Base-by-base conservation (phyloP, 2,113 vertebrate genomes). In the Istiophorus platypterus region DNA sequence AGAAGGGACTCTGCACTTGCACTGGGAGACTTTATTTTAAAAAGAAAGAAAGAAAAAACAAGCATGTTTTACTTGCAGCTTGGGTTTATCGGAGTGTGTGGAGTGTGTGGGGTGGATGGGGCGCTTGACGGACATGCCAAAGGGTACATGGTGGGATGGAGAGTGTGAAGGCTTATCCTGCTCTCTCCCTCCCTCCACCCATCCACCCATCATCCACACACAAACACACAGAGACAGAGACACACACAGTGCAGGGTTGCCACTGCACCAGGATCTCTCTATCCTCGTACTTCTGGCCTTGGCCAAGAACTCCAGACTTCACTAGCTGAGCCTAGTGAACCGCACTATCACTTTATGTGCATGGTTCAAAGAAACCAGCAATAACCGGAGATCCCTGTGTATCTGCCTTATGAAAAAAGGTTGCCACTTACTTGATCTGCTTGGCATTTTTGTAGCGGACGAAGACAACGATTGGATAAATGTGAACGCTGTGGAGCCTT, bases 381-480 rank as follows among this genome's bases (percentile, higher is more conserved):
- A 8, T 24, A 18, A 22, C 17, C 7, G 9, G 29, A 24, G 1
- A 49, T 22, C 13, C 56, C 20, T 24, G 10, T 27, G 29, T 27
- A 27, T 51, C 47, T 68, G 31, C 10, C 66, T 51, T 13, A 59
- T 42, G 34, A 9, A 82, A 81, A 81, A 64, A 49, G 68, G 65
- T 42, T 64, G 79, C 71, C 76, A 96, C 98, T 96, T 96, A 99
- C 98, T 99, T 99, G 93, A 99, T 97, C 91, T 99, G 98, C 91
- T 99, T 99, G 92, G 98, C 95, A 22, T 98, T 99, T 96, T 99
- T 99, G 96, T 99, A 99, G 92, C 97, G 98, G 92, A 99, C 96
- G 87, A 99, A 99, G 90, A 99, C 96, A 76, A 99, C 98, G 37
- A 99, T 99, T 72, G 98, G 98, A 90, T 99, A 99, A 93, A 99